Evolutionary conservation across 1,140 invertebrate genomes (phyloP), one percentile per base, ranked within the genome.

Genomic region (Megathymus violae): DNA sequence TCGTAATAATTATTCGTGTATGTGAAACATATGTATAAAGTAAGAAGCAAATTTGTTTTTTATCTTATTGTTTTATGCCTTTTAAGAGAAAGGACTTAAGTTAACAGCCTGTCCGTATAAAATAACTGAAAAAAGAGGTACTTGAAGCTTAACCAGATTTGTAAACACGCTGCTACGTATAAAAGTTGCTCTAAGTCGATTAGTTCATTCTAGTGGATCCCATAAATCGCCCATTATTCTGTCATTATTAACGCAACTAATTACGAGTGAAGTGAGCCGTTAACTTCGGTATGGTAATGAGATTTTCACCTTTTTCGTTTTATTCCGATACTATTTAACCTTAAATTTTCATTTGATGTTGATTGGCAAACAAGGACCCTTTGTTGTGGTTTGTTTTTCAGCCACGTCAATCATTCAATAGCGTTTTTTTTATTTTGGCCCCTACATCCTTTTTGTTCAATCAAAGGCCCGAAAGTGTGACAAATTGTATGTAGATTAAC

Each of bases 221-320:
- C 69, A 71, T 83, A 79, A 87, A 78, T 75, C 65, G 70, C 71
- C 71, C 64, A 76, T 71, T 73, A 75, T 74, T 75, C 70, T 65
- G 38, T 69, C 63, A 63, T 82, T 77, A 82, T 76, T 75, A 79
- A 78, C 76, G 62, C 78, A 83, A 73, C 74, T 78, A 78, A 78
- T 75, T 80, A 69, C 62, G 41, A 76, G 82, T 80, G 66, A 84
- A 76, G 82, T 80, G 66, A 84, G 80, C 74, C 74, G 78, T 88
- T 85, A 88, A 82, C 71, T 71, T 50, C 50, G 62, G 69, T 71
- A 78, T 69, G 66, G 77, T 86, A 80, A 86, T 86, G 78, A 80
- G 79, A 69, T 74, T 74, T 74, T 72, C 62, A 62, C 44, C 63
- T 74, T 69, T 71, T 62, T 66, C 54, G 65, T 56, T 71, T 68